Evolutionary conservation across 2,113 vertebrate species (phyloP).

Genomic region (Onychorhynchus coronatus): DNA sequence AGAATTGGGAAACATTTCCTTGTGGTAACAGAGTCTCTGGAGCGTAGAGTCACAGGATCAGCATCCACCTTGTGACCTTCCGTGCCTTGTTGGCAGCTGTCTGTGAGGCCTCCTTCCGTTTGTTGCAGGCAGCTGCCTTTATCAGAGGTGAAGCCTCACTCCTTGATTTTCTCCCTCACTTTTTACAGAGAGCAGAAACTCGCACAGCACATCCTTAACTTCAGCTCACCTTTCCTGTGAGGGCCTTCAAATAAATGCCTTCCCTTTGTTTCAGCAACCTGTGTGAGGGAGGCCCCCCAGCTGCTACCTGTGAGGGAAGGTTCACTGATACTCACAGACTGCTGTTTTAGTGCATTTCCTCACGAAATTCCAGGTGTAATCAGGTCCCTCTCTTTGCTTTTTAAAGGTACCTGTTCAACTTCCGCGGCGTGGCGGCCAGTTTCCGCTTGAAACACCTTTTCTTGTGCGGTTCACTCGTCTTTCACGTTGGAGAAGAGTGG

Average conservation of each 20-base stretch:
- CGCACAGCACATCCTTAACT: not conserved
- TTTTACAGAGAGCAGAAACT: not conserved
- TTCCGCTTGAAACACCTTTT: conserved; percentile 98
- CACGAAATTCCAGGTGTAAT: not conserved
- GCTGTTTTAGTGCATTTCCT: not conserved
- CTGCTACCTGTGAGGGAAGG: not conserved
- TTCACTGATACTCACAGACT: not conserved
- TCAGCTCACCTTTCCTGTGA: not conserved
- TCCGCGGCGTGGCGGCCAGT: conserved; percentile 95
- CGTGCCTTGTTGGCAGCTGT: not conserved
- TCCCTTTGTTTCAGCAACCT: not conserved
- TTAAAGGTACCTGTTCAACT: conserved; percentile 93
- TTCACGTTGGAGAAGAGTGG: conserved; percentile 95
- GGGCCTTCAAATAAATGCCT: not conserved
- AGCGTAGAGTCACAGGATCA: not conserved
- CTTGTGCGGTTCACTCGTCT: conserved; percentile 91
- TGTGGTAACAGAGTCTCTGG: not conserved
- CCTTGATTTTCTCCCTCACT: not conserved
- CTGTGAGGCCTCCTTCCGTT: rapidly evolving
- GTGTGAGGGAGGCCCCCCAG: not conserved
- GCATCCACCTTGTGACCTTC: not conserved
- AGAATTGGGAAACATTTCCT: not conserved
- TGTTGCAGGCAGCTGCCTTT: not conserved
- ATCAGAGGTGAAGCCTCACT: not conserved
- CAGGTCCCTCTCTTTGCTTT: not conserved